Evolutionary conservation across 1,140 invertebrate species (phyloP).

Genomic region (Hetaerina americana): DNA sequence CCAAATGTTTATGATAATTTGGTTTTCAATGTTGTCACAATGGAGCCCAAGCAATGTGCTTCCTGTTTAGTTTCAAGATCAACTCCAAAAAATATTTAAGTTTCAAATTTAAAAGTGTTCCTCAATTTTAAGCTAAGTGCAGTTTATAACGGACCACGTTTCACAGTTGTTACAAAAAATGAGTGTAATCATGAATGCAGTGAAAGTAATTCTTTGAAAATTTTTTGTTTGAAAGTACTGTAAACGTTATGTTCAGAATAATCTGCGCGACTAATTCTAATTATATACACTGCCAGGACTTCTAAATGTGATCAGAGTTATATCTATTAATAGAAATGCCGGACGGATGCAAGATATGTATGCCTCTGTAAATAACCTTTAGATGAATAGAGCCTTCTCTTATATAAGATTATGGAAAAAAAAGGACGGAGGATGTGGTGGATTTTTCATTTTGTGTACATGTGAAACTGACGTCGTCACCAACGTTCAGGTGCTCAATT

Average conservation of each 20-base stretch:
- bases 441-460: conserved; percentile 11
- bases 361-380: conserved; percentile 12
- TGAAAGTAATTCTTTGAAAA: conserved; percentile 7
- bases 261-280: conserved; percentile 17
- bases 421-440: conserved; percentile 15
- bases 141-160: background rate
- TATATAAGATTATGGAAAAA: background rate
- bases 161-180: background rate
- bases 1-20: background rate
- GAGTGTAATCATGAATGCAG: conserved; percentile 5
- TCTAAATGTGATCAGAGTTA: conserved; percentile 6
- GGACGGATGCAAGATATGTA: conserved; percentile 8
- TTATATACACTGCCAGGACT: conserved; percentile 18
- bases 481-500: conserved; percentile 17
- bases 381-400: conserved; percentile 4
- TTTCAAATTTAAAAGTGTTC: background rate
- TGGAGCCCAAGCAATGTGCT: background rate
- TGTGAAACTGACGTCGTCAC: conserved; percentile 15
- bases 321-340: conserved; percentile 5
- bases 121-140: background rate
- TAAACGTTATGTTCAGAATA: conserved; percentile 12
- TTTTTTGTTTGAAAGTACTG: conserved; percentile 9
- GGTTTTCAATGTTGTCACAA: too few species aligned
- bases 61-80: background rate
- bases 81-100: background rate